Conservation (phyloP, 2,888 invertebrate genomes). For the Drosophila antonietae region DNA sequence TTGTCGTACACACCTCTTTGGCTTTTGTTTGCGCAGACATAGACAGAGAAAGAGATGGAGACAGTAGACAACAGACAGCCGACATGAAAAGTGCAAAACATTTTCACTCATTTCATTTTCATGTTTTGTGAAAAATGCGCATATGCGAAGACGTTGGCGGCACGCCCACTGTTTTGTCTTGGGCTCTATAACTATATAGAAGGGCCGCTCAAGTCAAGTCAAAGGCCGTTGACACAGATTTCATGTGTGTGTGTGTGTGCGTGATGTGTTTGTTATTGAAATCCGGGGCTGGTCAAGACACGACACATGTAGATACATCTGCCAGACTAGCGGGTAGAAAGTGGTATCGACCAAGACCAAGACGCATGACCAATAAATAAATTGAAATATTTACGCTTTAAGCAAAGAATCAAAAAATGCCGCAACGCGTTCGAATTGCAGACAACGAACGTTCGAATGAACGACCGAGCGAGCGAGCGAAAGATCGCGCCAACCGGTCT, state of each 20-base stretch:
- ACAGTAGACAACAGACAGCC: not conserved
- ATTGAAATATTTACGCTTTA: conserved; percentile 76
- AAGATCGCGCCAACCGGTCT: conserved; percentile 55
- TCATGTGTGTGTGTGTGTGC: conserved; percentile 43
- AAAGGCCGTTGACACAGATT: conserved; percentile 75
- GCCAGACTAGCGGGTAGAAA: conserved; percentile 59
- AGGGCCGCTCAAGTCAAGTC: conserved; percentile 56
- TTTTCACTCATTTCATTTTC: conserved; percentile 76
- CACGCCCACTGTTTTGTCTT: conserved; percentile 55
- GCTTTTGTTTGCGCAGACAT: conserved; percentile 55
- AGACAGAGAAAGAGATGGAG: not conserved
- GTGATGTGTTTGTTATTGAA: conserved; percentile 8
- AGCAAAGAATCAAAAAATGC: conserved; percentile 59
- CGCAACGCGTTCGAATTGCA: conserved; percentile 28
- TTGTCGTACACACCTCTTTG: conserved; percentile 66
- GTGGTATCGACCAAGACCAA: conserved; percentile 44
- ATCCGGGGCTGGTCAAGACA: conserved; percentile 63
- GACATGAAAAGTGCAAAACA: conserved; percentile 54
- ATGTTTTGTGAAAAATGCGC: conserved; percentile 68
- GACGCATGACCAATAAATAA: conserved; percentile 76
- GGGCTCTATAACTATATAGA: conserved; percentile 30
- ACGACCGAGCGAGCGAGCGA: not conserved
- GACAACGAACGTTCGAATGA: conserved; percentile 1
- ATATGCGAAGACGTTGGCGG: conserved; percentile 32
- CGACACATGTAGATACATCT: conserved; percentile 67